These are phyloP conservation scores for Portevinia maculata DNA, from an alignment of 2,888 invertebrate species.

Conservation along the genomic window DNA sequence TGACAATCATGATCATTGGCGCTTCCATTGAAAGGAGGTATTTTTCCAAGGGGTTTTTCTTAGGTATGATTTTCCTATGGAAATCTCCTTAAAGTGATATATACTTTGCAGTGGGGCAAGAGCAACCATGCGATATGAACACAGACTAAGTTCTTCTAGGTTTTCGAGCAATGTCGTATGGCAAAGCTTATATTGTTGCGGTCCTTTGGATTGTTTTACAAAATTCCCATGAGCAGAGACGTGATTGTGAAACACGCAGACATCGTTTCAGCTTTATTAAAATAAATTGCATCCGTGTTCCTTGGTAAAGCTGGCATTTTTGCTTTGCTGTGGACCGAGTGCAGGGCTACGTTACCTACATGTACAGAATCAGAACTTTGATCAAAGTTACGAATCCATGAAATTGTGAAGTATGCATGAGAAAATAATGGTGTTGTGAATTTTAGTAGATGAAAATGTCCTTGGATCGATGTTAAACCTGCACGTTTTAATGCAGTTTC, in stretches of 20 bases:
- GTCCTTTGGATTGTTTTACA: neutral
- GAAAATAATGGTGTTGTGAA: neutral
- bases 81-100: too few relatives aligned
- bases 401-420: neutral
- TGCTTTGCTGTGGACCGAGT: too few relatives aligned
- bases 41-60: neutral
- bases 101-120: too few relatives aligned
- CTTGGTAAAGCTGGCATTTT: too few relatives aligned
- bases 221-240: neutral
- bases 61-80: too few relatives aligned
- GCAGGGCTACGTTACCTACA: neutral
- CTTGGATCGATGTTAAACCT: too few relatives aligned
- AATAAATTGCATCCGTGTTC: neutral
- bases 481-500: too few relatives aligned
- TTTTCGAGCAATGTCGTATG: neutral
- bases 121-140: too few relatives aligned
- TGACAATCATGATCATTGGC: constrained; percentile 6
- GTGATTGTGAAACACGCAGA: neutral
- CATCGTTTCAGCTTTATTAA: neutral
- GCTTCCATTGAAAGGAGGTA: neutral
- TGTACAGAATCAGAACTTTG: neutral
- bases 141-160: too few relatives aligned
- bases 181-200: neutral
- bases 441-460: neutral
- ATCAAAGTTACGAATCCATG: neutral